Evolutionary conservation across 2,888 invertebrate genomes (phyloP).

Genomic region (Leucoma salicis): DNA sequence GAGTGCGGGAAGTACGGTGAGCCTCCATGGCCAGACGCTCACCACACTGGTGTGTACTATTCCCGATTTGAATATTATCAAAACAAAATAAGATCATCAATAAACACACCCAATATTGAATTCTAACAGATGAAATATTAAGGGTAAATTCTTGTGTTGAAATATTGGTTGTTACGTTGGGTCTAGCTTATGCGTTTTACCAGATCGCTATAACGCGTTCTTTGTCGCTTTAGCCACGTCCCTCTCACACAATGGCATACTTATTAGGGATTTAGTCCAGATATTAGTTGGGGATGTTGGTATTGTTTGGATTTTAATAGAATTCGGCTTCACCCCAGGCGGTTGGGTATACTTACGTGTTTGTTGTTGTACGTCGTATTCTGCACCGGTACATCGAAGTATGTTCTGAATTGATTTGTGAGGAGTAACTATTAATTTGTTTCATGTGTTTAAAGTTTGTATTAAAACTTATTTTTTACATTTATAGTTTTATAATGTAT

Average conservation of each 20-base stretch:
- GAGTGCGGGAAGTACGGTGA: conserved; percentile 79
- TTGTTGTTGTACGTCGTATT: conserved; percentile 41
- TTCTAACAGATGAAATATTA: conserved; percentile 7
- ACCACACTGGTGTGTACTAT: conserved; percentile 76
- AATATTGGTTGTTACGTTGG: conserved; percentile 11
- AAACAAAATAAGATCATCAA: conserved; percentile 39
- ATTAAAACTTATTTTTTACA: too few relatives aligned
- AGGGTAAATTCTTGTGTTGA: conserved; percentile 22
- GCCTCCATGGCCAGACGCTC: conserved; percentile 80
- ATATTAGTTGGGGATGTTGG: conserved; percentile 81
- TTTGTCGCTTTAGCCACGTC: conserved; percentile 78
- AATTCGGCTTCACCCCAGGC: conserved; percentile 74
- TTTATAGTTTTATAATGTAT: too few relatives aligned
- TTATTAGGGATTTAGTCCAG: conserved; percentile 83
- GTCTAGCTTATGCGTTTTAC: conserved; percentile 23
- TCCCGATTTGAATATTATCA: conserved; percentile 38
- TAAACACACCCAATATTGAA: conserved; percentile 25
- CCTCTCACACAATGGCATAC: conserved; percentile 82
- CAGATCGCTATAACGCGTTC: conserved; percentile 81
- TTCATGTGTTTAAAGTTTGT: too few relatives aligned
- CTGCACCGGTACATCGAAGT: conserved; percentile 43
- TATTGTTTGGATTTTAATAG: conserved; percentile 81
- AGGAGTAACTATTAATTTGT: too few relatives aligned
- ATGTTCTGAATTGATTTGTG: conserved; percentile 50
- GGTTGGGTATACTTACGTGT: conserved; percentile 59